Evolutionary conservation across 2,888 invertebrate genomes (phyloP).

Genomic region (Eumerus sabulonum): DNA sequence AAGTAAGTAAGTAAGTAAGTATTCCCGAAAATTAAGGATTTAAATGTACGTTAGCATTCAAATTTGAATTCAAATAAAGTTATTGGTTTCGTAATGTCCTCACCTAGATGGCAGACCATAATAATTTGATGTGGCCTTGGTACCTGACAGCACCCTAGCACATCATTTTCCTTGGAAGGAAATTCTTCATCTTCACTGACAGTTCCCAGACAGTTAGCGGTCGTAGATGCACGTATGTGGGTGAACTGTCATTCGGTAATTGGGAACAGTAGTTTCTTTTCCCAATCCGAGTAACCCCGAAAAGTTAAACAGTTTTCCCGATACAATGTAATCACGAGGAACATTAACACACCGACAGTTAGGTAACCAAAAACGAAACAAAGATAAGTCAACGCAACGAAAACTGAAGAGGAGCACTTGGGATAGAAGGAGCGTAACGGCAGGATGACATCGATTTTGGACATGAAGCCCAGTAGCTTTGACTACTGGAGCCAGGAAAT

Average conservation of each 20-base stretch:
- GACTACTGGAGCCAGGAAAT: slow-evolving; percentile 77
- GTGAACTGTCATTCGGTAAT: too few species aligned
- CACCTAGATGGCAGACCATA: too few species aligned
- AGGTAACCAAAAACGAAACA: slow-evolving; percentile 11
- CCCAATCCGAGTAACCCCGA: background rate
- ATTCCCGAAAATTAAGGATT: too few species aligned
- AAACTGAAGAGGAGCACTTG: too few species aligned
- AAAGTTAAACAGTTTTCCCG: slow-evolving; percentile 8
- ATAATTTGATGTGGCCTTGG: too few species aligned
- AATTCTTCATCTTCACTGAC: background rate
- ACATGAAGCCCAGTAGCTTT: slow-evolving; percentile 73
- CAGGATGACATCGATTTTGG: slow-evolving; percentile 77
- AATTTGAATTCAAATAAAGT: too few species aligned
- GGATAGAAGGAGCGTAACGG: background rate
- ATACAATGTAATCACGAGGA: slow-evolving; percentile 41
- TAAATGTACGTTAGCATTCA: too few species aligned
- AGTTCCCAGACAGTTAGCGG: slow-evolving; percentile 25
- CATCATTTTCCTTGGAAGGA: too few species aligned
- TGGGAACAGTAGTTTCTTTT: too few species aligned
- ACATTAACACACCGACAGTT: slow-evolving; percentile 2
- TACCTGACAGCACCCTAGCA: too few species aligned
- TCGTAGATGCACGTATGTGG: background rate
- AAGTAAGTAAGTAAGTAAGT: too few species aligned
- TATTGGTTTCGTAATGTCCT: too few species aligned
- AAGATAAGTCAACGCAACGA: background rate